A percentile compares a stretch with the other conserved stretches of the same genome.
These are phyloP conservation scores for Sebastes elongatus DNA, from an alignment of 2,797 vertebrate species.

Conservation along the genomic window DNA sequence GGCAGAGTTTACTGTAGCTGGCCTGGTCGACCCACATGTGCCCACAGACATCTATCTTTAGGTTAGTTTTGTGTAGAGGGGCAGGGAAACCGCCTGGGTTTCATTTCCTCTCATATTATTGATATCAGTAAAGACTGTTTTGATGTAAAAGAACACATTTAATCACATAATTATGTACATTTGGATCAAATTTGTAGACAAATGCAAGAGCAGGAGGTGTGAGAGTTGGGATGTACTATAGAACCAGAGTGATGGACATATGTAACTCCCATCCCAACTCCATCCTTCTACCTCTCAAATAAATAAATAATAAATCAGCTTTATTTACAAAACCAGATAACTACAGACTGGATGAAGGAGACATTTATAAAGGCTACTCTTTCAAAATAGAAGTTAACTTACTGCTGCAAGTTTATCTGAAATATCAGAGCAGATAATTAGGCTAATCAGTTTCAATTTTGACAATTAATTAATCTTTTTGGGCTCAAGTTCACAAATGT, in stretches of 20 bases:
- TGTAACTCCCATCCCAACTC: slow-evolving; percentile 36
- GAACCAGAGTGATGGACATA: slow-evolving; percentile 48
- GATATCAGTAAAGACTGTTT: not conserved
- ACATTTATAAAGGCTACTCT: not conserved
- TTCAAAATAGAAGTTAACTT: too few species aligned
- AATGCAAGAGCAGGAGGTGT: slow-evolving; percentile 30
- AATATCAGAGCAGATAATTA: too few species aligned
- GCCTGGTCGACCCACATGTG: not conserved
- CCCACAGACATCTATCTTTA: not conserved
- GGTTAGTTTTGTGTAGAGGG: not conserved
- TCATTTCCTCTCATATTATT: not conserved
- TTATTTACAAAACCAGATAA: not conserved
- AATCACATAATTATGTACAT: not conserved
- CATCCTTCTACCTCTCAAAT: not conserved
- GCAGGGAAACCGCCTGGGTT: not conserved
- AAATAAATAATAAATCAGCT: not conserved
- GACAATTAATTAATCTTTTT: too few species aligned
- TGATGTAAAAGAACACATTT: not conserved
- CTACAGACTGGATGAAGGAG: not conserved
- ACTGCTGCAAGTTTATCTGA: too few species aligned
- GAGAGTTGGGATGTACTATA: slow-evolving; percentile 33
- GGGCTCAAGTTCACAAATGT: too few species aligned
- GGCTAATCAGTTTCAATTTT: too few species aligned
- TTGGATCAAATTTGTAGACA: not conserved
- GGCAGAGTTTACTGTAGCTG: not conserved